Base-by-base conservation (phyloP, 2,888 invertebrate species). In the Cordilura impudica region DNA sequence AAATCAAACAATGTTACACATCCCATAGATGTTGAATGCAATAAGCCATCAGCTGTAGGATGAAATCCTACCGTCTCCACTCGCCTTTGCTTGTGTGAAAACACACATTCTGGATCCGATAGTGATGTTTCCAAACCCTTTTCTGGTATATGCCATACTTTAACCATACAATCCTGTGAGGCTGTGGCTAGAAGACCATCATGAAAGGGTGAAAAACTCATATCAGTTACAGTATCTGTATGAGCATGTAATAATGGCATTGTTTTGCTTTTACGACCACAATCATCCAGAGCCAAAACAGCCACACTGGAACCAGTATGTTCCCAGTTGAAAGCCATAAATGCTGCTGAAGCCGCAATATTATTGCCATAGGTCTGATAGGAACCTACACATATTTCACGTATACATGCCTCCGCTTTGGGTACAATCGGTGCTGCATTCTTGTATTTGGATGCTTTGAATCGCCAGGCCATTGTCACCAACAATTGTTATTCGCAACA, bases 401-500 rank as follows among this genome's bases (percentile, higher is more conserved):
- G 93, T 83, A 96, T 93, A 82, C 91, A 94, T 89, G 95, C 95
- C 92, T 98, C 98, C 77, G 97, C 97, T 89, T 98, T 98, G 43
- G 98, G 97, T 86, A 97, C 95, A 87, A 97, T 97, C 49, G 98
- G 97, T 83, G 97, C 95, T 82, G 98, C 97, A 94, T 98, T 98
- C 93, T 98, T 98, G 91, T 97, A 98, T 91, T 98, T 98, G 81
- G 98, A 98, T 89, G 97, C 97, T 92, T 98, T 98, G 91, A 98
- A 98, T 91, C 97, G 93, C 96, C 96, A 96, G 90, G 96, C 96
- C 96, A 97, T 96, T 51, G 26, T 84, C 60, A 65, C 35, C 65
- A 45, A 16, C 21, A 56, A 49, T 61, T 67, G 51, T 71, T 71
- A 16, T 69, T 78, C 58, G 45, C 54, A 53, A 66, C 26, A 43